Evolutionary conservation across 2,888 invertebrate species (phyloP), one percentile per base, ranked within the genome.

Genomic region (Phalera bucephala): DNA sequence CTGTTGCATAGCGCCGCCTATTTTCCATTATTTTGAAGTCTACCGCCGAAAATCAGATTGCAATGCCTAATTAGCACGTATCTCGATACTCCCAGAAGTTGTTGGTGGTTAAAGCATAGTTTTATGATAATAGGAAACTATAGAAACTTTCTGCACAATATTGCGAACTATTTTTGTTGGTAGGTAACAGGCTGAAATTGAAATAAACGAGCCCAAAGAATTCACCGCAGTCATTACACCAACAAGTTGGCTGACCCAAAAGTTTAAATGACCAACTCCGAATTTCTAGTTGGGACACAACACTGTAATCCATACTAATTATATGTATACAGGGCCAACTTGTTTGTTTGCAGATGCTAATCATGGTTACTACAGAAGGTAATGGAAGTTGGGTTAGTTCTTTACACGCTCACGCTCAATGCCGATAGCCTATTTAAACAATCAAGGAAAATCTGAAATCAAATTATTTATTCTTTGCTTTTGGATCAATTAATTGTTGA

Each of bases 141-240:
- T 9, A 21, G n/a, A 22, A 22, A 22, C 10, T 10, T 22, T 7
- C 6, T 22, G 3, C 22, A 21, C 2, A 8, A 2, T 21, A 11
- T 11, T 25, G 6, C 11, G 11, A 2, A 38, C 44, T 34, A 38
- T 31, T 28, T 66, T 13, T 13, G 29, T 33, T 15, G 25, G 29
- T n/a, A n/a, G n/a, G n/a, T 17, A 41, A 41, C 31, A 28, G 51
- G 74, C 62, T 39, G 48, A 45, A 70, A 72, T 72, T 75, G 66
- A 74, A 75, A 75, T 56, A 62, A 69, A 79, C 57, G 65, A 64
- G 49, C 50, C 48, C 51, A 55, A 60, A 53, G 46, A 58, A 64
- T 62, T 41, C 48, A 45, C 50, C 45, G 34, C 45, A 59, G 35
- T 52, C 40, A 46, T 37, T 31, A 57, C 48, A 34, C 51, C 42